phyloP scores from a whole-genome alignment of 2,888 invertebrate genomes.

The Parasteatoda lunata region DNA sequence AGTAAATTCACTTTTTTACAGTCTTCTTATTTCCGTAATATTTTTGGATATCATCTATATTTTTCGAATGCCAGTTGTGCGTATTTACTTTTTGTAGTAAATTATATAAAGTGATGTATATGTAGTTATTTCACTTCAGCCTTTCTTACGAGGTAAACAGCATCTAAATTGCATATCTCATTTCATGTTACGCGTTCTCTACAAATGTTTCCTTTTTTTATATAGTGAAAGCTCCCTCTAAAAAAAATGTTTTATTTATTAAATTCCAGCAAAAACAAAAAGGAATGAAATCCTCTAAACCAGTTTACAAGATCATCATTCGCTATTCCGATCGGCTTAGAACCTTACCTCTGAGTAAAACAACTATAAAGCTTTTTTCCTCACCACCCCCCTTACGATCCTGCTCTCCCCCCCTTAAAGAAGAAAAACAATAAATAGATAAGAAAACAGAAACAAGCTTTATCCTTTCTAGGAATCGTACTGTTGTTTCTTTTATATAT shows the following conservation, averaged over 20 bases:
- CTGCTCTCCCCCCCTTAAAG: neutral
- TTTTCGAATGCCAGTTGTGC: too few species aligned
- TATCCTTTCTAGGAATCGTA: conserved; percentile 42
- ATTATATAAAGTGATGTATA: too few species aligned
- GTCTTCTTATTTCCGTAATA: too few species aligned
- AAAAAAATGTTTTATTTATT: conserved; percentile 62
- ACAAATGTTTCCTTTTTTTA: neutral
- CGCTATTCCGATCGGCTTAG: conserved; percentile 60
- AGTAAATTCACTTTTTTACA: too few species aligned
- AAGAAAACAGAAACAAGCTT: conserved; percentile 52
- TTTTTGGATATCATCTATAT: too few species aligned
- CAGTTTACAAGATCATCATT: conserved; percentile 65
- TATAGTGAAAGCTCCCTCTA: neutral
- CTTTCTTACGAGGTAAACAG: neutral
- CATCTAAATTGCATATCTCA: conserved; percentile 27
- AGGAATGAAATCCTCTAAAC: conserved; percentile 42
- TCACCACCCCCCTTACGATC: neutral
- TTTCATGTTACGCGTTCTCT: conserved; percentile 3
- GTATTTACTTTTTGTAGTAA: too few species aligned
- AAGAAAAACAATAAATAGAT: conserved; percentile 55
- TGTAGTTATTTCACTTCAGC: neutral
- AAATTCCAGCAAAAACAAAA: conserved; percentile 25
- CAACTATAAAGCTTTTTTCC: conserved; percentile 47
- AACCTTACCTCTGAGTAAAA: conserved; percentile 41
- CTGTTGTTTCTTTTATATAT: conserved; percentile 46